These are phyloP conservation scores for Temnothorax longispinosus DNA, from an alignment of 1,140 invertebrate species.

Conservation along the genomic window DNA sequence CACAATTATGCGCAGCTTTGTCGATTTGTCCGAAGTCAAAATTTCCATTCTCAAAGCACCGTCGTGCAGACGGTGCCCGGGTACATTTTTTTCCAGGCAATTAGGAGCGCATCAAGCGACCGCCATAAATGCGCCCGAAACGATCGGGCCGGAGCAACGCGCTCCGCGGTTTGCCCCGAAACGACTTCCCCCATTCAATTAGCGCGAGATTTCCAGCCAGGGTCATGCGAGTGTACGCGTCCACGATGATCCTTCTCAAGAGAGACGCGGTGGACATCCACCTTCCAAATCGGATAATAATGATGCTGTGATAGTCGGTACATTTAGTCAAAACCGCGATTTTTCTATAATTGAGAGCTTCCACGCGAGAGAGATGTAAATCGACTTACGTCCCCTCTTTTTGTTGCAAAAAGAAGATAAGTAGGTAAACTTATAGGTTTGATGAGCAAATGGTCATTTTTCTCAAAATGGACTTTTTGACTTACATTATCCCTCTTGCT, in stretches of 20 bases:
- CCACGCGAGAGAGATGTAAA: too few relatives aligned
- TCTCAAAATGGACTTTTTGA: too few relatives aligned
- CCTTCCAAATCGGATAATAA: conserved; percentile 30
- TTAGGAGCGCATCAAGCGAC: conserved; percentile 50
- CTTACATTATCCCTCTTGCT: too few relatives aligned
- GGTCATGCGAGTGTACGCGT: not conserved
- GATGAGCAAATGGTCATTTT: too few relatives aligned
- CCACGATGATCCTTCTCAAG: not conserved
- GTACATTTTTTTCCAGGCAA: conserved; percentile 32
- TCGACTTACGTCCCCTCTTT: not conserved
- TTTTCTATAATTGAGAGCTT: not conserved
- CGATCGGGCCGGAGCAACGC: not conserved
- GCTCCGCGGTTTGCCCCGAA: conserved; percentile 22
- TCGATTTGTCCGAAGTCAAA: not conserved
- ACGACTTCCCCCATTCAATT: conserved; percentile 49
- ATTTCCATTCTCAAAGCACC: conserved; percentile 15
- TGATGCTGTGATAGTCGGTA: not conserved
- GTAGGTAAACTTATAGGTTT: too few relatives aligned
- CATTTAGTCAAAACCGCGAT: not conserved
- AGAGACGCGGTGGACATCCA: not conserved
- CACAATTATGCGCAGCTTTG: not conserved
- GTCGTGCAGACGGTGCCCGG: conserved; percentile 12
- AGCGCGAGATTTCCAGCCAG: conserved; percentile 21
- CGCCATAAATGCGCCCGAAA: conserved; percentile 27
- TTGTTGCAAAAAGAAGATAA: too few relatives aligned